These are phyloP conservation scores for Lophura nycthemera DNA, from an alignment of 2,113 vertebrate species.

Conservation along the genomic window DNA sequence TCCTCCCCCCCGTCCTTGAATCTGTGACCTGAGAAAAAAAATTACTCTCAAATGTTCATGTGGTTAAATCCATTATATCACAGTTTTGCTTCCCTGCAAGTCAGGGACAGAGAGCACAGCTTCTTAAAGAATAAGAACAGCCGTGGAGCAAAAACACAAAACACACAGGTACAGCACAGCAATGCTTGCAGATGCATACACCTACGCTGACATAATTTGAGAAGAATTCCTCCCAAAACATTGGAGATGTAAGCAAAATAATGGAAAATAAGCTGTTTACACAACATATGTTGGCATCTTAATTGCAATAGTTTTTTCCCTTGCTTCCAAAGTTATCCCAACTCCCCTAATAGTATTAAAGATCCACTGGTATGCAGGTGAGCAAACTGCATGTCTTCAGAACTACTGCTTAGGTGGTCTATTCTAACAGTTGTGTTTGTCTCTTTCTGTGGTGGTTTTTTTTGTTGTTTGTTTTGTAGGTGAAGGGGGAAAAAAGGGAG, in stretches of 20 bases:
- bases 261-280: background rate
- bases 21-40: background rate
- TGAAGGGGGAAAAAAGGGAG: background rate
- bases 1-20: background rate
- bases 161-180: accelerated
- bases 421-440: background rate
- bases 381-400: background rate
- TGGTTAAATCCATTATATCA: background rate
- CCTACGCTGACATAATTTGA: background rate
- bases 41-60: background rate
- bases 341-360: background rate
- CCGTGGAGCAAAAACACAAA: background rate
- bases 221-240: background rate
- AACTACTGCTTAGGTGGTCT: background rate
- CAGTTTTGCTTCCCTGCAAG: background rate
- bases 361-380: background rate
- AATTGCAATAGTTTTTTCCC: background rate
- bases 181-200: background rate
- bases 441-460: background rate
- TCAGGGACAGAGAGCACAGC: background rate
- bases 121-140: background rate
- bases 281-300: background rate
- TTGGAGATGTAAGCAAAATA: background rate
- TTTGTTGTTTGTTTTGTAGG: background rate
- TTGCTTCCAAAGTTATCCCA: background rate